phyloP scores from a whole-genome alignment of 1,140 invertebrate species.

The Pseudomyrmex concolor region DNA sequence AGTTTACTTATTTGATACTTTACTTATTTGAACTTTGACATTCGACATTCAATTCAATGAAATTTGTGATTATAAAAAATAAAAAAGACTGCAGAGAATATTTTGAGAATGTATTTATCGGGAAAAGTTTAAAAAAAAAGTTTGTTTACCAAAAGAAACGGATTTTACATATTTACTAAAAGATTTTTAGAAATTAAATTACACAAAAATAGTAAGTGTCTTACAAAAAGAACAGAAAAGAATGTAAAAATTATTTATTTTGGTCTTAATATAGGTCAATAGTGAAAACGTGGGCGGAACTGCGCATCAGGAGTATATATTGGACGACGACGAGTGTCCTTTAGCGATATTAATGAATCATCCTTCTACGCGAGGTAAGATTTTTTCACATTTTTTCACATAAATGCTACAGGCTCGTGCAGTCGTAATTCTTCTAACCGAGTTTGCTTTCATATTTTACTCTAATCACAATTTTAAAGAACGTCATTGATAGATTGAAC shows the following conservation, averaged over 20 bases:
- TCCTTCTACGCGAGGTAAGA: conserved; percentile 92
- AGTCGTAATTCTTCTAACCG: neutral
- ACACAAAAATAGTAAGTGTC: neutral
- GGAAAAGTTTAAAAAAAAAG: no score
- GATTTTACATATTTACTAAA: no score
- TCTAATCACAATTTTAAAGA: neutral
- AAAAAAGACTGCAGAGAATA: no score
- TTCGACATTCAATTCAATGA: neutral
- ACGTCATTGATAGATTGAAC: neutral
- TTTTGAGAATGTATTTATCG: no score
- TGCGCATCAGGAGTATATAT: conserved; percentile 92
- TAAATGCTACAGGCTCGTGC: neutral
- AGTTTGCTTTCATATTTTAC: neutral
- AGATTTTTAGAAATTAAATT: no score
- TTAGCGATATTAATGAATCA: conserved; percentile 97
- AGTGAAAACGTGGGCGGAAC: conserved; percentile 87
- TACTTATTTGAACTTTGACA: neutral
- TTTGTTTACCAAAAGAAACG: no score
- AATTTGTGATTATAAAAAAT: neutral
- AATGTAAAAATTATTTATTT: neutral
- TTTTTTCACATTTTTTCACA: conserved; percentile 9
- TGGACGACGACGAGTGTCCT: conserved; percentile 99
- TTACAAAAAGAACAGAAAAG: neutral
- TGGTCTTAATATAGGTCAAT: conserved; percentile 87
- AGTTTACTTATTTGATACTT: neutral